phyloP scores from a whole-genome alignment of 2,888 invertebrate genomes.

The Clostera curtula region DNA sequence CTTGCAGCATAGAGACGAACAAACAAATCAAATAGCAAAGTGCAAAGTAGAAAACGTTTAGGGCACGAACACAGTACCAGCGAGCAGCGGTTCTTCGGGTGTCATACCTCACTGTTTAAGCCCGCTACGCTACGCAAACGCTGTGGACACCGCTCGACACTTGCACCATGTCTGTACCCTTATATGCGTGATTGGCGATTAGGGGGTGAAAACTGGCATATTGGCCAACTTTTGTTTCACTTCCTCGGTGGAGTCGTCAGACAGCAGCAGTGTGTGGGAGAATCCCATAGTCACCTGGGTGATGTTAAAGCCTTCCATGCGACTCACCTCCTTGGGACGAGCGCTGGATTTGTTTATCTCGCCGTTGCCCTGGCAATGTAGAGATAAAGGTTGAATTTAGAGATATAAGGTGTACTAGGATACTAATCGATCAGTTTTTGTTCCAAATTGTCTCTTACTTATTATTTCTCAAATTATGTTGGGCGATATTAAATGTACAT shows the following conservation, averaged over 20 bases:
- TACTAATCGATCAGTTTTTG: too few relatives aligned
- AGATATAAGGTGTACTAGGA: too few relatives aligned
- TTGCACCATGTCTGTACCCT: not conserved
- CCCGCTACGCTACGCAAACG: conserved; percentile 4
- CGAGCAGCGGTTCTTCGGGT: too few relatives aligned
- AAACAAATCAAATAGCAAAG: too few relatives aligned
- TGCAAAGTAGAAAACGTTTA: too few relatives aligned
- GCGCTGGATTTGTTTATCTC: conserved; percentile 92
- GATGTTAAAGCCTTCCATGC: conserved; percentile 84
- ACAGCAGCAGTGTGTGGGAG: conserved; percentile 85
- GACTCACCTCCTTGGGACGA: conserved; percentile 88
- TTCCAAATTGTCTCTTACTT: too few relatives aligned
- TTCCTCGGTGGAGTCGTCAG: conserved; percentile 68
- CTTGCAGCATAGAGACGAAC: too few relatives aligned
- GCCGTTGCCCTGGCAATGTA: conserved; percentile 88
- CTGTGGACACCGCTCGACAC: not conserved
- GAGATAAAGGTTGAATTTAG: too few relatives aligned
- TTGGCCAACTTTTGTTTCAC: conserved; percentile 69
- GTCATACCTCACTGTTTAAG: too few relatives aligned
- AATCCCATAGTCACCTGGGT: conserved; percentile 88
- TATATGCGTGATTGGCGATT: too few relatives aligned
- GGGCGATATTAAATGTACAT: not conserved
- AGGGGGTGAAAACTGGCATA: conserved; percentile 64
- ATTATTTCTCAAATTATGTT: too few relatives aligned
- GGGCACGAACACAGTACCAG: too few relatives aligned